Percentiles rank a stretch among this genome's conserved stretches.
These are phyloP conservation scores for Montipora efflorescens DNA, from an alignment of 64 coral and sea anemone species.

Conservation along the genomic window DNA sequence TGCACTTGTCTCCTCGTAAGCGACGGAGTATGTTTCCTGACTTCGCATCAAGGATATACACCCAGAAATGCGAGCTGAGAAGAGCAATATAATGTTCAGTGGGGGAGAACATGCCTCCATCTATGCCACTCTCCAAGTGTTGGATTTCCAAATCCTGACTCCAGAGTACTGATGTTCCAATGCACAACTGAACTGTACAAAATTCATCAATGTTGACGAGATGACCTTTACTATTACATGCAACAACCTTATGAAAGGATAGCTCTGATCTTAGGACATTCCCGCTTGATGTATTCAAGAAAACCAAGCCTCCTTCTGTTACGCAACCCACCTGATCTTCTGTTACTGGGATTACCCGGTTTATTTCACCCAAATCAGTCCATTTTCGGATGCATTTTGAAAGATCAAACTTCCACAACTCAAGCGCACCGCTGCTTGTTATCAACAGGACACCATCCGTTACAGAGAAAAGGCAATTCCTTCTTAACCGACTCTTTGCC, in stretches of 20 bases:
- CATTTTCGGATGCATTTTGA: not conserved
- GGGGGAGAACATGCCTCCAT: not conserved
- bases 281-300: not conserved
- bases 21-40: not conserved
- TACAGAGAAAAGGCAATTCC: not conserved
- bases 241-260: not conserved
- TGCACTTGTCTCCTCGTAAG: not conserved
- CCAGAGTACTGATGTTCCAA: not conserved
- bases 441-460: not conserved
- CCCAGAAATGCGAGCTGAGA: not conserved
- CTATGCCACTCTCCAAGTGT: not conserved
- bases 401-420: conserved; percentile 4
- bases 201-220: not conserved
- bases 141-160: not conserved
- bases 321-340: not conserved
- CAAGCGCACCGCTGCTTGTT: not conserved
- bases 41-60: not conserved
- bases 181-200: not conserved
- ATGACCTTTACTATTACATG: conserved; percentile 33
- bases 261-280: not conserved
- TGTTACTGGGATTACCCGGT: not conserved
- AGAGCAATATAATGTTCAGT: not conserved
- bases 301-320: not conserved
- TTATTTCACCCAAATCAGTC: not conserved
- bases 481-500: no score